A percentile compares a stretch with the other conserved stretches of the same genome.
phyloP scores from a whole-genome alignment of 2,113 vertebrate species.

The Salvator merianae region DNA sequence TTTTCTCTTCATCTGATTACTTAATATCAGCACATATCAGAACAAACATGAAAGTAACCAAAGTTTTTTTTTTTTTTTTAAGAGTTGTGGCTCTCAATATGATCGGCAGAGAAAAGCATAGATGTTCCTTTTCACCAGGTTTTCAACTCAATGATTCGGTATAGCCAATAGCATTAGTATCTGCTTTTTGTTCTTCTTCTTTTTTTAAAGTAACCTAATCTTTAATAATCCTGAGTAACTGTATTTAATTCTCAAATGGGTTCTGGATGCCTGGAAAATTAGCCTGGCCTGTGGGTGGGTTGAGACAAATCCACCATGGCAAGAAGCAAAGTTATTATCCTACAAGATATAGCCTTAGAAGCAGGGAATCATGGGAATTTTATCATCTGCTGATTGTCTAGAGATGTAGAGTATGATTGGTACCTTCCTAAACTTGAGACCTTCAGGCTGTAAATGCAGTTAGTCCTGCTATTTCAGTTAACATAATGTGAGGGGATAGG shows the following conservation, averaged over 20 bases:
- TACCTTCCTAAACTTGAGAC: neutral
- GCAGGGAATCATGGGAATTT: neutral
- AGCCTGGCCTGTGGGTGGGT: neutral
- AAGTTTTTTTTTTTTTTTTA: constrained; percentile 36
- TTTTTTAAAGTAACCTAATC: neutral
- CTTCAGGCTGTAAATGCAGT: neutral
- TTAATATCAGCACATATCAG: constrained; percentile 43
- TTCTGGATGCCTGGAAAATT: neutral
- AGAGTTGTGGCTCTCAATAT: neutral
- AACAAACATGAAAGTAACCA: constrained; percentile 43
- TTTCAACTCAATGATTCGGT: neutral
- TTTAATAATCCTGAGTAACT: neutral
- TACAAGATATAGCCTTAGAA: neutral
- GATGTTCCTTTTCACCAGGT: neutral
- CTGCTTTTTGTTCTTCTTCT: neutral
- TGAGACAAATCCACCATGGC: neutral
- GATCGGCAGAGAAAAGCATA: constrained; percentile 10
- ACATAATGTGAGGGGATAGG: neutral
- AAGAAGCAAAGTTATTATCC: too few relatives aligned
- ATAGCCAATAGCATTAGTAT: neutral
- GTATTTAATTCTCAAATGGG: neutral
- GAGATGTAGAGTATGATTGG: neutral
- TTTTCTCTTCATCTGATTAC: constrained; percentile 45
- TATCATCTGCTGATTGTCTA: neutral
- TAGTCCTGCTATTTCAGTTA: neutral